Evolutionary conservation across 1,140 invertebrate genomes (phyloP), one percentile per base, ranked within the genome.

Genomic region (Bombus affinis): DNA sequence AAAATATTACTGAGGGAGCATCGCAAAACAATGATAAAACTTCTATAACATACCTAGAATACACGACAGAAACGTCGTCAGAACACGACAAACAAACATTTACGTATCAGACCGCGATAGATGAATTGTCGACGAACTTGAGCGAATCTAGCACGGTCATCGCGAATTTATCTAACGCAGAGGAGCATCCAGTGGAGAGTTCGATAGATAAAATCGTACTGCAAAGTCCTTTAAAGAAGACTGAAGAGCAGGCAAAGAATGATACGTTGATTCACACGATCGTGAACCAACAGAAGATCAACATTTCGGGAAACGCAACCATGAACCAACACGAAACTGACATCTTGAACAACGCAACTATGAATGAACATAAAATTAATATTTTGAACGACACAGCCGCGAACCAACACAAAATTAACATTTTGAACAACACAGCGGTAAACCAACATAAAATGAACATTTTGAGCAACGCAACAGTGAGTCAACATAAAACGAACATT

Each of bases 401-500:
- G 18, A 53, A 18, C 1, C 18, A 53, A 53, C 47, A 53, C 5
- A 53, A 53, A 18, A 18, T 18, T 18, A 53, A 53, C 18, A 2
- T 53, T 53, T 53, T 53, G 15, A 53, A 18, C 18, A 18, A 1
- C 5, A 18, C 47, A 18, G 5, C 47, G 5, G 47, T 5, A 5
- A 47, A 47, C 1, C 47, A 47, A 18, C 15, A 47, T 0, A 47
- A 47, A 15, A 47, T 0, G 5, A 18, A 47, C 1, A 47, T 47
- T 47, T 47, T 53, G 18, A 53, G 0, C 47, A 18, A 53, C 18
- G 0, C 15, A 47, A 5, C 15, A 0, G 5, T 0, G 15, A 18
- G 0, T 18, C 15, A 18, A 0, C 15, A 47, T 5, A 18, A 47
- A 47, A 47, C 0, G 4, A 18, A 47, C 0, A 18, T 18, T 47